phyloP scores from a whole-genome alignment of 2,888 invertebrate species.

The Coremacera marginata region DNA sequence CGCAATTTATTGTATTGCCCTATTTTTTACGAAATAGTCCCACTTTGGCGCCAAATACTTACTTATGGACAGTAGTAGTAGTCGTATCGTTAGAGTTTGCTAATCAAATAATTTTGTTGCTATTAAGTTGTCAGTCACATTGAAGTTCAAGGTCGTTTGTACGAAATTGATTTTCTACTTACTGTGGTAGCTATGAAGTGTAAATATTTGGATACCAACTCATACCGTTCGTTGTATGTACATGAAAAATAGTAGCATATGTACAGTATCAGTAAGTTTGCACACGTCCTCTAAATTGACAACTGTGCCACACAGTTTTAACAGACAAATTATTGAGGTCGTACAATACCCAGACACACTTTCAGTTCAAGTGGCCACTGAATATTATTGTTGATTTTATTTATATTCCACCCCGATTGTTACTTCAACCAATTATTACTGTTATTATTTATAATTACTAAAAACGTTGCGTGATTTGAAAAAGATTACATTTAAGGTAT shows the following conservation, averaged over 20 bases:
- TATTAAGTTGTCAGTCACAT: not conserved
- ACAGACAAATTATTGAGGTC: not conserved
- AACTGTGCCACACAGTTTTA: not conserved
- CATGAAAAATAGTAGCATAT: not conserved
- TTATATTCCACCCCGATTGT: not conserved
- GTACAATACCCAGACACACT: not conserved
- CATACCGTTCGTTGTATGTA: not conserved
- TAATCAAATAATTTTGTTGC: not conserved
- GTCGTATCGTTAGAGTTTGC: not conserved
- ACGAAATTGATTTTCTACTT: constrained; percentile 14
- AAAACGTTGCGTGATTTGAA: constrained; percentile 5
- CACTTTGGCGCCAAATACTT: constrained; percentile 12
- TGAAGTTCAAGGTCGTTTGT: constrained; percentile 13
- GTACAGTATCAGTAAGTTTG: not conserved
- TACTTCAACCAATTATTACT: not conserved
- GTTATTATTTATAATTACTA: too few relatives aligned
- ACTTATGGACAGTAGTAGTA: not conserved
- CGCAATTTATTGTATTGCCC: too few relatives aligned
- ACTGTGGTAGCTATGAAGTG: not conserved
- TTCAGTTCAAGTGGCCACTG: not conserved
- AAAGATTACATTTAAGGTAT: not conserved
- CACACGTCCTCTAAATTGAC: not conserved
- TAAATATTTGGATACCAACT: not conserved
- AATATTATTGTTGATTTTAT: not conserved
- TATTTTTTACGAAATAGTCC: not conserved